Conservation (phyloP, 2,888 invertebrate species). For the Sinohyriopsis cumingii region DNA sequence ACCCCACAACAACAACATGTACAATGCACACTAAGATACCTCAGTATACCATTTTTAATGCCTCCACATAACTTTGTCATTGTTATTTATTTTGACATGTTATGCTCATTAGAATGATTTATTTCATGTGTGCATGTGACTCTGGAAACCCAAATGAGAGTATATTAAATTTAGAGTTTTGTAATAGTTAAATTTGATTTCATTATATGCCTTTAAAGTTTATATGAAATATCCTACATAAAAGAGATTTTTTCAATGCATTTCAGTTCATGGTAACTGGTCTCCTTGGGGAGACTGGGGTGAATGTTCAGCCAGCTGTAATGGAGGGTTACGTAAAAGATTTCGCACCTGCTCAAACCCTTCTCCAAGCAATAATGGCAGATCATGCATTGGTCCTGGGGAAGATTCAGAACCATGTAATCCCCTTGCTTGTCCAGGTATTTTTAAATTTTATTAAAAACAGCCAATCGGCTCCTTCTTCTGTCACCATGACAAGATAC, state of each 20-base stretch:
- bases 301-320: constrained; percentile 66
- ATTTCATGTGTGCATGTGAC: no score
- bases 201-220: neutral
- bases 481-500: neutral
- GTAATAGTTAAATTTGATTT: no score
- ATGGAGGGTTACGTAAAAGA: constrained; percentile 58
- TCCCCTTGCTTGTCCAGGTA: constrained; percentile 67
- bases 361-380: constrained; percentile 62
- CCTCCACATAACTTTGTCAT: no score
- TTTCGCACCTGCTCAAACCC: constrained; percentile 65
- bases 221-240: no score
- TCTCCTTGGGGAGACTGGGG: constrained; percentile 65
- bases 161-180: no score
- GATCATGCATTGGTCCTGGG: constrained; percentile 60
- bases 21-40: no score
- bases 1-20: no score
- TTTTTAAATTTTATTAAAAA: constrained; percentile 1
- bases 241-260: neutral
- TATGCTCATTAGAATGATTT: no score
- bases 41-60: no score
- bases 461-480: neutral
- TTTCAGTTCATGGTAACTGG: constrained; percentile 68
- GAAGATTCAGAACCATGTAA: constrained; percentile 67
- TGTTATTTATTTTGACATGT: no score
- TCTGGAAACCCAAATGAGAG: no score